phyloP scores from a whole-genome alignment of 1,140 invertebrate species.

The Pinna nobilis region DNA sequence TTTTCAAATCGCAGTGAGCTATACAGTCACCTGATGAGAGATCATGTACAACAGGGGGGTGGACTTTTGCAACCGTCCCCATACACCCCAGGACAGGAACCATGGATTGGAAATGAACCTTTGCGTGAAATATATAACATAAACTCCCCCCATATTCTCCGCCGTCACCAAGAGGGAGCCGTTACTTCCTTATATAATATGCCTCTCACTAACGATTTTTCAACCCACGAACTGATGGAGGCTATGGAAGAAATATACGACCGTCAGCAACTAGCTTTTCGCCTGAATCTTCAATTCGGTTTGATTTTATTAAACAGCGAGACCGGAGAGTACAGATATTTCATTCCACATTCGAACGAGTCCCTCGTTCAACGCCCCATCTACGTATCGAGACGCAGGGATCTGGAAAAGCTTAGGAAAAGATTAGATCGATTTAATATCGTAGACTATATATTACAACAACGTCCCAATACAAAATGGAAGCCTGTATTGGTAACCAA shows the following conservation, averaged over 20 bases:
- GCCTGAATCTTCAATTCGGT: constrained; percentile 16
- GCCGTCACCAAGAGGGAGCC: constrained; percentile 5
- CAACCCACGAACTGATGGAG: constrained; percentile 11
- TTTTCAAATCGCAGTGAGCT: neutral
- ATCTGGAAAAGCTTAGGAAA: neutral
- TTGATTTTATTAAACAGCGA: constrained; percentile 6
- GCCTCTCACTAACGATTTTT: constrained; percentile 24
- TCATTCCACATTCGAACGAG: constrained; percentile 8
- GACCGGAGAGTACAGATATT: constrained; percentile 33
- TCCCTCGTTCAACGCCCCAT: constrained; percentile 6
- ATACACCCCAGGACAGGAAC: neutral
- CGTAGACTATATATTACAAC: neutral
- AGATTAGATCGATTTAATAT: constrained; percentile 1
- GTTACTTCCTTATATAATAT: constrained; percentile 23
- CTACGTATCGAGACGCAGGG: constrained; percentile 15
- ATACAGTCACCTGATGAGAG: neutral
- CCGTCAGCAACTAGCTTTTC: constrained; percentile 20
- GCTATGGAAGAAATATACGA: constrained; percentile 12
- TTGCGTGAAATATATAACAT: constrained; percentile 16
- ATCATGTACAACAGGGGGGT: neutral
- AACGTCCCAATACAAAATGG: constrained; percentile 18
- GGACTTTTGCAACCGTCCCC: constrained; percentile 1
- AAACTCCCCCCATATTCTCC: constrained; percentile 17
- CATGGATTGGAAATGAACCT: neutral
- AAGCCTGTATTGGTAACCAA: constrained; percentile 9